Percentiles rank a stretch among this genome's conserved stretches.
Conservation (phyloP, 1,140 invertebrate genomes). For the Hermetia illucens region DNA sequence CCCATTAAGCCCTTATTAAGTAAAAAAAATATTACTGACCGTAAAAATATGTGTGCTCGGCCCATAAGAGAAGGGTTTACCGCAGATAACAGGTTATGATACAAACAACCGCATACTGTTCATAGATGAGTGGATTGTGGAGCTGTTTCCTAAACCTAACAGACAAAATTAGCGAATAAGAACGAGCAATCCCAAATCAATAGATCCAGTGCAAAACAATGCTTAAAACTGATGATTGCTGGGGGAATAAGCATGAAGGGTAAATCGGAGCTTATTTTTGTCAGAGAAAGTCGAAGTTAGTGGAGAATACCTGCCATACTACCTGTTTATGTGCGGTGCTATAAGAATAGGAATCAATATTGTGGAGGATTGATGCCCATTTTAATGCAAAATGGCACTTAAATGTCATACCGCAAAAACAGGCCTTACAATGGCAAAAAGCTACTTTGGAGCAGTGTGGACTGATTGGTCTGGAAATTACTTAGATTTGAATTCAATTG, state of each 20-base stretch:
- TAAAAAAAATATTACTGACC: no score
- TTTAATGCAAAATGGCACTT: neutral
- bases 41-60: no score
- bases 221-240: neutral
- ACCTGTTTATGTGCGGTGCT: neutral
- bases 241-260: neutral
- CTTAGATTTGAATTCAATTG: constrained; percentile 30
- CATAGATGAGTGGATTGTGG: neutral
- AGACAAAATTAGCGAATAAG: neutral
- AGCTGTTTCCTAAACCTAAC: neutral
- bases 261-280: neutral
- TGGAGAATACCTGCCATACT: neutral
- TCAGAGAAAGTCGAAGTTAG: neutral
- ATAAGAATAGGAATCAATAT: neutral
- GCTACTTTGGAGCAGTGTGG: neutral
- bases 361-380: neutral
- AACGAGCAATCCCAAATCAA: neutral
- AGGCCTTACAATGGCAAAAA: neutral
- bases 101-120: neutral
- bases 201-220: neutral
- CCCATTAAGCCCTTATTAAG: no score
- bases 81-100: no score
- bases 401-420: neutral
- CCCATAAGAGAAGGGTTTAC: no score
- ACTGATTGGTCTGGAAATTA: constrained; percentile 17